phyloP scores from a whole-genome alignment of 2,113 vertebrate species.

The Toxotes jaculatrix region DNA sequence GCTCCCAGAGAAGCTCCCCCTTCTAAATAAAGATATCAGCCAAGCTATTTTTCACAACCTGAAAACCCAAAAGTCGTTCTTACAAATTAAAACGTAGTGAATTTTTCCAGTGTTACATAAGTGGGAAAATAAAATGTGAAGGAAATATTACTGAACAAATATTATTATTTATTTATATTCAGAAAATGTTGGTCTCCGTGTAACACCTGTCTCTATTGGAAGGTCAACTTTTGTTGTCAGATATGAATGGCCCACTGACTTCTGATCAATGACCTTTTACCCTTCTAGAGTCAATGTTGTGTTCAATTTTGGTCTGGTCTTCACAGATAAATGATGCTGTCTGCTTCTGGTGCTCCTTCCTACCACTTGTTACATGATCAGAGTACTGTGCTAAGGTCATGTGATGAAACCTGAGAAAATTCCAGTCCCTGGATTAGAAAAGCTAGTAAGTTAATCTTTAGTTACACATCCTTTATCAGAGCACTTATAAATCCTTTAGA shows the following conservation, averaged over 20 bases:
- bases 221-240: too few species aligned
- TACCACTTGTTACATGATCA: not conserved
- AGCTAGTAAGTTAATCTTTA: not conserved
- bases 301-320: too few species aligned
- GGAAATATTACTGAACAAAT: too few species aligned
- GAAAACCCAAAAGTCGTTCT: not conserved
- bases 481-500: not conserved
- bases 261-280: not conserved
- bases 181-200: not conserved
- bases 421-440: not conserved
- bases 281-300: too few species aligned
- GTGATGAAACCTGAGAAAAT: not conserved
- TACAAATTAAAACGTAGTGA: not conserved
- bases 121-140: too few species aligned
- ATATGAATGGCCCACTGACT: not conserved
- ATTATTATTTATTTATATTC: too few species aligned
- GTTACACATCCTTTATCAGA: not conserved
- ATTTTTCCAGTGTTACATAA: too few species aligned
- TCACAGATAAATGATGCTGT: too few species aligned
- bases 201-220: too few species aligned
- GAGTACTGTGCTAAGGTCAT: too few species aligned
- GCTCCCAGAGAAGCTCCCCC: not conserved
- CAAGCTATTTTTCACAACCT: not conserved
- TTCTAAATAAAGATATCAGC: not conserved
- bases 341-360: not conserved